Evolutionary conservation across 2,113 vertebrate species (phyloP), one percentile per base, ranked within the genome.

Genomic region (Paramisgurnus dabryanus): DNA sequence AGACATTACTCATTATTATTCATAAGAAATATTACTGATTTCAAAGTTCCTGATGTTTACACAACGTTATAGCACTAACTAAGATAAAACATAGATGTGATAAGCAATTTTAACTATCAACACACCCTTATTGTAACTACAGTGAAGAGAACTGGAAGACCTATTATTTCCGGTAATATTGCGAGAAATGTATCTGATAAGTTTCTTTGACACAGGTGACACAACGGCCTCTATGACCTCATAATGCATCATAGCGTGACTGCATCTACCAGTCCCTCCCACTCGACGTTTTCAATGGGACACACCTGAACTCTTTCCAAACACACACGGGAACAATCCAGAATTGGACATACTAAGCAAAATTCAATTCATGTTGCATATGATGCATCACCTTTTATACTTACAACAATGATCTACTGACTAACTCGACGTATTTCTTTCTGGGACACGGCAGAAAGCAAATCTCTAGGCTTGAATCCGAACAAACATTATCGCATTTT

Each of bases 221-320:
- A 4, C 10, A 74, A 73, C 40, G 7, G 5, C 69, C 39, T 4
- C 15, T 3, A 9, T 73, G 57, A 27, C 40, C 57, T 45, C 40
- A 27, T 15, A 47, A 61, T 27, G 57, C 57, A 55, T 61, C 6
- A 6, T 27, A 74, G 57, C 11, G 47, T 74, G 84, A 90, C 90
- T 89, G 87, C 88, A 88, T 67, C 60, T 66, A 79, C 79, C 78
- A 57, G 83, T 86, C 86, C 67, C 79, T 80, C 81, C 67, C 64
- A 47, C 80, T 13, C 81, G 6, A 12, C 63, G 67, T 40, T 13
- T 55, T 40, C 57, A 15, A 41, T 43, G n/a, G 18, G 39, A 49
- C 70, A 58, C 69, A 57, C 57, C 57, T 74, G 41, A 58, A 65
- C 47, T 60, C 18, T 18, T 15, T 43, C 70, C 55, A 73, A 73